phyloP scores from a whole-genome alignment of 2,888 invertebrate species.

The Endomychus coccineus region DNA sequence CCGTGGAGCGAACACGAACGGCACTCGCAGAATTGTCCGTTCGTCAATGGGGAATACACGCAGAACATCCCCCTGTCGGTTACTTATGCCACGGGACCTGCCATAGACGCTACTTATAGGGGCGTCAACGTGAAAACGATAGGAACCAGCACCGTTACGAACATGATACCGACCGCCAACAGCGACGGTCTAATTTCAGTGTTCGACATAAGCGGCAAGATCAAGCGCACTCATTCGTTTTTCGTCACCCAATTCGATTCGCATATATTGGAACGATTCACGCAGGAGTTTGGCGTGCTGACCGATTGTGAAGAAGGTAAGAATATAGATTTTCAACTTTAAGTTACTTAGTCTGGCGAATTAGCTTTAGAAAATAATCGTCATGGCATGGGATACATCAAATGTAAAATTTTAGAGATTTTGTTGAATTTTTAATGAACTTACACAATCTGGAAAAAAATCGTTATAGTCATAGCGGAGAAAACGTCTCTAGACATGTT shows the following conservation, averaged over 20 bases:
- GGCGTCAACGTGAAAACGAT: conserved; percentile 29
- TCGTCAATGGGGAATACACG: conserved; percentile 90
- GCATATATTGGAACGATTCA: conserved; percentile 40
- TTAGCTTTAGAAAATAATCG: no score
- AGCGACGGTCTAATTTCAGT: conserved; percentile 64
- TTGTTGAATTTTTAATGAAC: no score
- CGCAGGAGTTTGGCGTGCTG: conserved; percentile 40
- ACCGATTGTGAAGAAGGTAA: conserved; percentile 36
- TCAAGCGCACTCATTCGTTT: conserved; percentile 61
- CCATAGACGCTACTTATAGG: conserved; percentile 43
- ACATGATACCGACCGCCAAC: conserved; percentile 51
- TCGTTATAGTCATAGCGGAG: no score
- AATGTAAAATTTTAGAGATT: no score
- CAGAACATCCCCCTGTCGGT: conserved; percentile 89
- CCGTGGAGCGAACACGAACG: conserved; percentile 97
- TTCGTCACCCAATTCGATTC: conserved; percentile 43
- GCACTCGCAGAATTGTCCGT: conserved; percentile 88
- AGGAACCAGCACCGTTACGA: conserved; percentile 37
- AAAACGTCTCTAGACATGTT: no score
- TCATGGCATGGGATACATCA: no score
- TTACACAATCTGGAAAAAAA: no score
- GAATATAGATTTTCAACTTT: no score
- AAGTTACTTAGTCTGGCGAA: no score
- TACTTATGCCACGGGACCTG: conserved; percentile 76
- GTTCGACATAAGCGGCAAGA: conserved; percentile 76